phyloP scores from a whole-genome alignment of 1,140 invertebrate genomes.

The Lepidotrigona ventralis region DNA sequence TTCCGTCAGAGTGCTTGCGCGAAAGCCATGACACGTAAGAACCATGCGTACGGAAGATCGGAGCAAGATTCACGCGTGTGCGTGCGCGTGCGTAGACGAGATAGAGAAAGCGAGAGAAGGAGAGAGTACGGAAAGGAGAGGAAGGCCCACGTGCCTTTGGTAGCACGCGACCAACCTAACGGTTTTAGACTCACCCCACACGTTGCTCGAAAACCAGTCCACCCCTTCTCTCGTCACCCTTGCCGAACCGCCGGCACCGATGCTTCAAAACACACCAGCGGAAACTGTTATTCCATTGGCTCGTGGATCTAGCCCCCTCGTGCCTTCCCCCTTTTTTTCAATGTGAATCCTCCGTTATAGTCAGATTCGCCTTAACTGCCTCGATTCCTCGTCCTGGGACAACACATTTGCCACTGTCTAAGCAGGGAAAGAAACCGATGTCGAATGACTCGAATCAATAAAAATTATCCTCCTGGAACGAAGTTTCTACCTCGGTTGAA shows the following conservation, averaged over 20 bases:
- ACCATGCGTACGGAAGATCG: slow-evolving; percentile 3
- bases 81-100: slow-evolving; percentile 54
- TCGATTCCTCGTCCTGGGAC: slow-evolving; percentile 30
- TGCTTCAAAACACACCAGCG: slow-evolving; percentile 73
- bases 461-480: background rate
- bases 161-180: slow-evolving; percentile 79
- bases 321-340: slow-evolving; percentile 47
- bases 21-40: background rate
- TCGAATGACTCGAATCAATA: too few species aligned
- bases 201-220: slow-evolving; percentile 73
- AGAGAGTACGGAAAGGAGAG: slow-evolving; percentile 46
- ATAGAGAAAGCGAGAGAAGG: slow-evolving; percentile 41
- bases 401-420: slow-evolving; percentile 50
- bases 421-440: background rate
- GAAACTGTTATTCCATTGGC: slow-evolving; percentile 78
- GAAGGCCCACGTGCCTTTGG: slow-evolving; percentile 75
- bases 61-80: slow-evolving; percentile 12
- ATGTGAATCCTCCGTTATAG: slow-evolving; percentile 40
- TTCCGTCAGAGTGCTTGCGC: background rate
- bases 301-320: slow-evolving; percentile 62
- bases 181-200: slow-evolving; percentile 76
- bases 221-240: slow-evolving; percentile 77
- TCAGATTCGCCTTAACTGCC: slow-evolving; percentile 35
- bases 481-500: background rate
- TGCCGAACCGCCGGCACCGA: slow-evolving; percentile 61